Evolutionary conservation across 1,140 invertebrate genomes (phyloP).

Genomic region (Scylla paramamosain): DNA sequence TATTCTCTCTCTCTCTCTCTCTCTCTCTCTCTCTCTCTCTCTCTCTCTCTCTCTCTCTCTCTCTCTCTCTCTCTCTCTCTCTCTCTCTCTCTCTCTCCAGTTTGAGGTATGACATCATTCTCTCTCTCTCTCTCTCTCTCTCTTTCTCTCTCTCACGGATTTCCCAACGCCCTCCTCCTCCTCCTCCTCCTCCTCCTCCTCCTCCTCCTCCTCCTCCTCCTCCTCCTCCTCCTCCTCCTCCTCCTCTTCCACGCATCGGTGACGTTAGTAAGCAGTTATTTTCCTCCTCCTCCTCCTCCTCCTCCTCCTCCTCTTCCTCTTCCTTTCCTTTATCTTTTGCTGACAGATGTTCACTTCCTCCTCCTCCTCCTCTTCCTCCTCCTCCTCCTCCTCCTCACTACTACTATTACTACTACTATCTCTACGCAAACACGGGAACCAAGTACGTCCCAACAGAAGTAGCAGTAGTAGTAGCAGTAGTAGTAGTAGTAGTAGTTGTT

Average conservation of each 20-base stretch:
- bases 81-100: no score
- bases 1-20: background rate
- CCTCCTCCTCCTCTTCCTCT: slow-evolving; percentile 11
- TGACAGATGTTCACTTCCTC: background rate
- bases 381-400: background rate
- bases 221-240: background rate
- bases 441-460: no score
- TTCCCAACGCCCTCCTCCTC: no score
- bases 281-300: slow-evolving; percentile 8
- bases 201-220: background rate
- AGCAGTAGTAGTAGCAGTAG: no score
- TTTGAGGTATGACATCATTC: no score
- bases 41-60: background rate
- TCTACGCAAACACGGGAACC: no score
- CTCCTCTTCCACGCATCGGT: background rate
- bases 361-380: background rate
- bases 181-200: background rate
- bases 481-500: no score
- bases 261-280: background rate
- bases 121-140: background rate
- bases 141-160: background rate
- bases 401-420: no score
- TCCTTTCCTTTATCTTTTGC: background rate
- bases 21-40: background rate
- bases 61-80: background rate